phyloP scores from a whole-genome alignment of 2,797 vertebrate genomes.

The Cryptoprocta ferox region DNA sequence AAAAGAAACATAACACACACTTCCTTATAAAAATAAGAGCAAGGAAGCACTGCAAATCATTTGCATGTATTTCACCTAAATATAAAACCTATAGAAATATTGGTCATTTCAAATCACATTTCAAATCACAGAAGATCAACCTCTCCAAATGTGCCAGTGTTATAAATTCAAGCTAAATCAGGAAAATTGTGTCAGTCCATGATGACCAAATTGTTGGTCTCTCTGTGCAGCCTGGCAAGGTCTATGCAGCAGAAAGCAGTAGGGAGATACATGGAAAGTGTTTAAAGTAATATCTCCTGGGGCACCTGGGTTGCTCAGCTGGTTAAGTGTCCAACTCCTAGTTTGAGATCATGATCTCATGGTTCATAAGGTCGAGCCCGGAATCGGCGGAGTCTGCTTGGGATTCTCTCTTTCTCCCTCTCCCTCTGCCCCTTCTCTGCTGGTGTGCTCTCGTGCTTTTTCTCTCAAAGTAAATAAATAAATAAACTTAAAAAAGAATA shows the following conservation, averaged over 20 bases:
- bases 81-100: neutral
- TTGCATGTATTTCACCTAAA: neutral
- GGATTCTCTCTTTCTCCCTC: no score
- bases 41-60: neutral
- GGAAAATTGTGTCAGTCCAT: neutral
- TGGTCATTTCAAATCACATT: neutral
- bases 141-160: neutral
- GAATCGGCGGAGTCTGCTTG: no score
- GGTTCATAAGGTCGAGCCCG: no score
- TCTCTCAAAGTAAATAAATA: no score
- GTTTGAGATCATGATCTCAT: no score
- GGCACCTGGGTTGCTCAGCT: no score
- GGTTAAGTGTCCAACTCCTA: no score
- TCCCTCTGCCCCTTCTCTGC: no score
- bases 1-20: neutral
- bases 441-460: no score
- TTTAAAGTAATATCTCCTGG: neutral
- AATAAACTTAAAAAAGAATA: neutral
- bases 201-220: neutral
- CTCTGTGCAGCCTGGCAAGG: neutral
- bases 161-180: conserved; percentile 1
- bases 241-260: neutral
- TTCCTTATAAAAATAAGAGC: conserved; percentile 6
- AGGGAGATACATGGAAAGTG: neutral
- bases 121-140: neutral